phyloP scores from a whole-genome alignment of 2,113 vertebrate species.

The Rhinolophus sinicus region DNA sequence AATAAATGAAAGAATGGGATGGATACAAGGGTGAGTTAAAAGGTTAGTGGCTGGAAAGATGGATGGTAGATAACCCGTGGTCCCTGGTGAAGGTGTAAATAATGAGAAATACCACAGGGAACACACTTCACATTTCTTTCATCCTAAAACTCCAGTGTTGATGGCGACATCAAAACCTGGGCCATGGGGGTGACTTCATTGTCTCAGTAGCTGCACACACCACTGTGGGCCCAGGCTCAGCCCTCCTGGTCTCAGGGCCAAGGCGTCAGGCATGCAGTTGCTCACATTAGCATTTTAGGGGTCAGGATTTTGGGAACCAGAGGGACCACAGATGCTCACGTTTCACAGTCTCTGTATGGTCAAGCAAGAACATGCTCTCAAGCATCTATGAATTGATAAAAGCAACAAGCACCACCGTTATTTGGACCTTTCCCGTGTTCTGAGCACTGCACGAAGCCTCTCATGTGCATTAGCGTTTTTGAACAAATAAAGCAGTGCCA shows the following conservation, averaged over 20 bases:
- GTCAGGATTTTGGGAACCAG: background rate
- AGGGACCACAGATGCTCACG: fast-evolving
- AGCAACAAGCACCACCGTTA: fast-evolving
- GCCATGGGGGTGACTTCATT: background rate
- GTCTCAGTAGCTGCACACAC: background rate
- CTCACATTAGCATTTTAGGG: background rate
- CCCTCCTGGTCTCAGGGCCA: background rate
- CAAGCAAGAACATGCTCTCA: background rate
- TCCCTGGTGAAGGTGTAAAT: background rate
- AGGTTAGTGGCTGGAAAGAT: background rate
- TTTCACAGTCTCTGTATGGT: background rate
- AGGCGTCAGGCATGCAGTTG: background rate
- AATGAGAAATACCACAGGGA: background rate
- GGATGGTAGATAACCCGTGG: background rate
- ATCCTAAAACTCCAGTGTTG: background rate
- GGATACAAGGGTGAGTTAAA: background rate
- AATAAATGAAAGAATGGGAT: background rate
- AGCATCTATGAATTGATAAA: background rate
- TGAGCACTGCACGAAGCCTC: background rate
- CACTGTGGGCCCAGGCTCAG: background rate
- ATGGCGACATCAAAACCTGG: background rate
- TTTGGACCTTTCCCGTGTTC: background rate
- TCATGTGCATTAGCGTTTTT: fast-evolving
- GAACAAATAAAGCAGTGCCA: background rate
- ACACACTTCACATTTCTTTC: background rate